Evolutionary conservation across 2,888 invertebrate species (phyloP), one percentile per base, ranked within the genome.

Genomic region (Trachelus tabidus): DNA sequence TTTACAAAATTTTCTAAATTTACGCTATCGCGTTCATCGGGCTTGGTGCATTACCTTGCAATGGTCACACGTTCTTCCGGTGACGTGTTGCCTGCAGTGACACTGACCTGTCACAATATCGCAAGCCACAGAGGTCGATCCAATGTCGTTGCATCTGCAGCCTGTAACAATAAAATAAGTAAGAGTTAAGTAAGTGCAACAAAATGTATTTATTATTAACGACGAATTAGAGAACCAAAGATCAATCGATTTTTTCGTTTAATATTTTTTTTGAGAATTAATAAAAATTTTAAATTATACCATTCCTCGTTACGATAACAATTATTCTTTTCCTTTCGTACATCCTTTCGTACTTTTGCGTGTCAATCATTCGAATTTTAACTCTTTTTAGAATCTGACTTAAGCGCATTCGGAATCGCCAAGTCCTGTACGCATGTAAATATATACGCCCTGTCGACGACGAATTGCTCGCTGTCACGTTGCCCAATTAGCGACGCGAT

Each of bases 21-120:
- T 12, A 75, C 9, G 30, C 30, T 12, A 75, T n/a, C 12, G 31
- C 4, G 9, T 6, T 23, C 2, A 40, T 6, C 9, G 23, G 23
- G 40, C 15, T 23, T 23, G 6, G 2, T 56, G 23, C 9, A 30
- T 69, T 92, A 96, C 96, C 94, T 94, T 93, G 88, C 97, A 97
- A 78, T 93, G 94, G 87, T 96, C 95, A 87, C 97, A 97, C 74
- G 95, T 94, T 76, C 94, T 92, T 69, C 97, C 97, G 12, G 93
- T 93, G 83, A 96, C 96, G 87, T 96, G 94, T 33, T 94, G 92
- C 84, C 94, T 94, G 90, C 97, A 97, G 76, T 94, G 93, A 87
- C 97, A 97, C 88, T 96, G 96, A 0, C 97, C 97, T 11, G 94
- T 94, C 40, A 95, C 94, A 84, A 95, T 95, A 89, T 97, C 96